These are phyloP conservation scores for Leptobrachium ailaonicum DNA, from an alignment of 2,113 vertebrate genomes.

Conservation along the genomic window DNA sequence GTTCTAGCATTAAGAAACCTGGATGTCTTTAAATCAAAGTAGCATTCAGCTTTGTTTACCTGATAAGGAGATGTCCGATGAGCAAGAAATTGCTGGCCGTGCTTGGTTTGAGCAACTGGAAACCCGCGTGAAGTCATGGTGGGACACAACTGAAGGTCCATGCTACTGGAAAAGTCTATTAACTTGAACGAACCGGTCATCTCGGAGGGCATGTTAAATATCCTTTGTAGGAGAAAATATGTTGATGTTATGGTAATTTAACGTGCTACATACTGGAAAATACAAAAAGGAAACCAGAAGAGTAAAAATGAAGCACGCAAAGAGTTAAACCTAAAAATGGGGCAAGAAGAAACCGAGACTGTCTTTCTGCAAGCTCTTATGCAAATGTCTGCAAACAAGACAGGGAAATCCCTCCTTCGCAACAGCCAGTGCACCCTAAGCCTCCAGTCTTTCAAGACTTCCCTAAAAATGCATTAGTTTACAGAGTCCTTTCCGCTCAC, in stretches of 20 bases:
- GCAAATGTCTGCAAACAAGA: no score
- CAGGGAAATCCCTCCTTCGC: no score
- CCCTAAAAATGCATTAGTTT: no score
- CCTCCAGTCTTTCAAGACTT: no score
- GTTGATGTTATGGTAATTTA: background rate
- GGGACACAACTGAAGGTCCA: constrained; percentile 72
- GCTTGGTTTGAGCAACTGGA: constrained; percentile 66
- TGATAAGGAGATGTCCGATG: constrained; percentile 71
- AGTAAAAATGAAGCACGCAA: background rate
- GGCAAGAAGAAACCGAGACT: no score
- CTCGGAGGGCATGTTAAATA: constrained; percentile 58
- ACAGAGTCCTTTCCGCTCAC: no score
- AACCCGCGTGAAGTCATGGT: constrained; percentile 62
- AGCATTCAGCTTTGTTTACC: constrained; percentile 61
- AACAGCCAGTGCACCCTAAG: no score
- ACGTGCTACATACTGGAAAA: background rate
- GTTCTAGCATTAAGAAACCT: no score
- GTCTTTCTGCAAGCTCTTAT: no score
- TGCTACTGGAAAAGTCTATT: constrained; percentile 78
- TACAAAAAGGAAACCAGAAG: background rate
- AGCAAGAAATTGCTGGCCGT: constrained; percentile 70
- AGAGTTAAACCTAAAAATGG: no score
- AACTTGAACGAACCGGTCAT: constrained; percentile 65
- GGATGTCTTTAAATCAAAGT: background rate
- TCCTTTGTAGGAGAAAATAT: constrained; percentile 53